phyloP scores from a whole-genome alignment of 2,797 vertebrate species.

The Myripristis murdjan region DNA sequence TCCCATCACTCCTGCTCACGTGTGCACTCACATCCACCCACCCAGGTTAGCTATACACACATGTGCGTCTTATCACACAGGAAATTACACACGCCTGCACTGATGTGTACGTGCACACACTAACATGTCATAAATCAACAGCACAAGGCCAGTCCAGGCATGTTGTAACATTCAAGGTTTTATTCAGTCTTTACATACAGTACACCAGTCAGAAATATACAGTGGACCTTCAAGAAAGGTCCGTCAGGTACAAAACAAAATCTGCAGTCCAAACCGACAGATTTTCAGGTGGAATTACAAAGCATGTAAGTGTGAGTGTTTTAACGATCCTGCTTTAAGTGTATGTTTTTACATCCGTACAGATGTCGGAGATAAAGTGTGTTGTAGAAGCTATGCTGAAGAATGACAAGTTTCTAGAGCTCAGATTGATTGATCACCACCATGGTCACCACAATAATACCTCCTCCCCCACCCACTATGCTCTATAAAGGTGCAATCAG shows the following conservation, averaged over 20 bases:
- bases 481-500: background rate
- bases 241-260: constrained; percentile 76
- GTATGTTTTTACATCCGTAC: constrained; percentile 60
- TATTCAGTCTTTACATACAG: constrained; percentile 88
- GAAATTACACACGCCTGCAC: constrained; percentile 1
- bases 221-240: constrained; percentile 82
- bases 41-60: constrained; percentile 43
- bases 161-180: constrained; percentile 87
- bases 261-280: constrained; percentile 73
- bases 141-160: constrained; percentile 57
- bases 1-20: constrained; percentile 14
- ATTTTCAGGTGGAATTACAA: constrained; percentile 68
- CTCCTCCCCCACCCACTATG: background rate
- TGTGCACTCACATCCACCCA: constrained; percentile 39
- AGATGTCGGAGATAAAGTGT: constrained; percentile 63
- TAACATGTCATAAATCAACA: constrained; percentile 63
- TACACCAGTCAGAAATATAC: constrained; percentile 88
- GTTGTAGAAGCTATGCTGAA: constrained; percentile 56
- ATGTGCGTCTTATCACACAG: constrained; percentile 17
- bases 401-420: constrained; percentile 41
- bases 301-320: constrained; percentile 45
- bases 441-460: background rate
- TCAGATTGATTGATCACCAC: constrained; percentile 31
- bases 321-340: constrained; percentile 55
- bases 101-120: background rate